These are phyloP conservation scores for Pinna nobilis DNA, from an alignment of 1,140 invertebrate genomes.

Conservation along the genomic window DNA sequence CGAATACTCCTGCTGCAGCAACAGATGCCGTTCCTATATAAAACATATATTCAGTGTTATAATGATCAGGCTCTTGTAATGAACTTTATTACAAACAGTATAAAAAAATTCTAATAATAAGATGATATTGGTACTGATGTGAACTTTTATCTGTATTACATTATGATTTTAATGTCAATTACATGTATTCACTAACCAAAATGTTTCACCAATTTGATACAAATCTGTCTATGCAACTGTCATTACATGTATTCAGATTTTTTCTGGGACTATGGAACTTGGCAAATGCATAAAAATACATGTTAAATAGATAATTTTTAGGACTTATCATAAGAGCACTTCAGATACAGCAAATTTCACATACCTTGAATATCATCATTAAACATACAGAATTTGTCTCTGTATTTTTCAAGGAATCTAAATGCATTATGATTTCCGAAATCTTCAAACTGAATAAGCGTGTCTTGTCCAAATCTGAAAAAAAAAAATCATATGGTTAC, in stretches of 20 bases:
- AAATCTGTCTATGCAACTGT: no score
- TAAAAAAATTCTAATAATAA: no score
- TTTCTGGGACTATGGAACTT: background rate
- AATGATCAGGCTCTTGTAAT: no score
- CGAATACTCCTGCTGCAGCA: conserved; percentile 71
- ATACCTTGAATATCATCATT: conserved; percentile 76
- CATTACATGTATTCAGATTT: background rate
- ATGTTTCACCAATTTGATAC: no score
- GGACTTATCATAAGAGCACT: no score
- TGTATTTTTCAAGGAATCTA: conserved; percentile 73
- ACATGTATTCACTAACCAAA: no score
- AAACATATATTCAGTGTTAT: background rate
- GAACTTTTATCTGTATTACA: no score
- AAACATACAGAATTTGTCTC: conserved; percentile 72
- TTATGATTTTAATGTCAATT: no score
- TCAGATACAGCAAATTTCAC: no score
- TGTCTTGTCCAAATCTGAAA: conserved; percentile 72
- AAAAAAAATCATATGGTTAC: conserved; percentile 4
- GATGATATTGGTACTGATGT: no score
- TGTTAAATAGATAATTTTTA: no score
- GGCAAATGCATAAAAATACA: background rate
- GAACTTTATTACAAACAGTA: no score
- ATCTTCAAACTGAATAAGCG: conserved; percentile 75
- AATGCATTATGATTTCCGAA: conserved; percentile 76
- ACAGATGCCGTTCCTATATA: conserved; percentile 73